Evolutionary conservation across 1,140 invertebrate species (phyloP), one percentile per base, ranked within the genome.

Genomic region (Schlechtendalia chinensis): DNA sequence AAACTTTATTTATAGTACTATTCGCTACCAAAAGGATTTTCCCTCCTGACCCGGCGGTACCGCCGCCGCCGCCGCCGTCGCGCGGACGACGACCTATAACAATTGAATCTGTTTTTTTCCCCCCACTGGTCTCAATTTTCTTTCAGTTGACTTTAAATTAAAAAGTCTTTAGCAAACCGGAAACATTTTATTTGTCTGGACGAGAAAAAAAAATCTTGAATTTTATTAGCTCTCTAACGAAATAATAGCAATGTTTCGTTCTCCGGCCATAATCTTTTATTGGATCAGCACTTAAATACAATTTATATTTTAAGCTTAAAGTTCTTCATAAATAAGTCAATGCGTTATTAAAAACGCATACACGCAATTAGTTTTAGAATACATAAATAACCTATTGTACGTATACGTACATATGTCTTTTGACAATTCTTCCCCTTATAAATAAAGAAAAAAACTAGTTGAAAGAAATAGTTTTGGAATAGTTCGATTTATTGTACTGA

Each of bases 101-200:
- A 79, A 63, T 79, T 79, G 58, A 79, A 79, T 79, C 16, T 17
- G 56, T 63, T 47, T 50, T 53, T 61, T 27, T 14, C 14, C 39
- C 29, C 29, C 47, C 47, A 8, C 3, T 8, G 32, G 39, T 79
- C 39, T 79, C 58, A 22, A n/a, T 29, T 77, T 77, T 79, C 22
- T 61, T 61, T 61, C 22, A 29, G 24, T 63, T 63, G 75, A 63
- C 45, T 79, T 79, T 63, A 79, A 79, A 79, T 79, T 79, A 79
- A 79, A 79, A 79, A 63, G 32, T 59, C 75, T 79, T 79, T 50
- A 79, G 63, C 45, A 79, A 63, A 29, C 75, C 54, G 19, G 75
- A 79, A 79, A 79, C 45, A 63, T 79, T 79, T 79, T 79, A 79
- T 47, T 47, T 79, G 17, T 79, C 24, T 29, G 24, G 56, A 63